Evolutionary conservation across 2,113 vertebrate species (phyloP).

Genomic region (Catharus minimus): DNA sequence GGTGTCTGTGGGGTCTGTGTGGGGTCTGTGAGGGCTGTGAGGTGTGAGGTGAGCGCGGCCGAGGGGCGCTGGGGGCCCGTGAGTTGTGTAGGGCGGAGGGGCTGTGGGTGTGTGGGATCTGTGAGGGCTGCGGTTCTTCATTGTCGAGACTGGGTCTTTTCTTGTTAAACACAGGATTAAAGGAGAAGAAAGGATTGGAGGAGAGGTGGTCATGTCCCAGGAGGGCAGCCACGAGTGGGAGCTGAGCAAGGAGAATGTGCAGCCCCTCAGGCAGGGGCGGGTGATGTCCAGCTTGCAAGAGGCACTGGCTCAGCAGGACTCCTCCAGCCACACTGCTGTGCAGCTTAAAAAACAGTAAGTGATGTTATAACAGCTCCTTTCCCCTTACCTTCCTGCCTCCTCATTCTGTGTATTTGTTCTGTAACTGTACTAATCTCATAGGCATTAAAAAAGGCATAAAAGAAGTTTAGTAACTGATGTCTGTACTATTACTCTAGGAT

Average conservation of each 20-base stretch:
- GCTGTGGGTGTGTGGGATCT: too few species aligned
- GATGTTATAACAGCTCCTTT: background rate
- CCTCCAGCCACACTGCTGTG: constrained; percentile 69
- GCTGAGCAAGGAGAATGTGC: constrained; percentile 95
- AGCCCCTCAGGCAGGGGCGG: constrained; percentile 87
- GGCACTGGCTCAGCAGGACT: constrained; percentile 85
- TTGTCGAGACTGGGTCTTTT: background rate
- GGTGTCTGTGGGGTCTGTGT: background rate
- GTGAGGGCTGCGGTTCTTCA: background rate
- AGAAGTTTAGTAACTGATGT: background rate
- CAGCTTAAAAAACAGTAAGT: constrained; percentile 88
- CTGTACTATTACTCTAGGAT: background rate
- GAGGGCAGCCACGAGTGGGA: constrained; percentile 88
- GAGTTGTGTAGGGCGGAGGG: too few species aligned
- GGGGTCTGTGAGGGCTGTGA: too few species aligned
- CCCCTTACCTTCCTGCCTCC: background rate
- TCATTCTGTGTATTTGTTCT: background rate
- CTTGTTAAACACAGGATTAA: background rate
- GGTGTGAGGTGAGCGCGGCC: too few species aligned
- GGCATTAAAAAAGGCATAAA: background rate
- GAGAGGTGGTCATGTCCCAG: constrained; percentile 72
- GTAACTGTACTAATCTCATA: background rate
- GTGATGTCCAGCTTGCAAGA: constrained; percentile 84
- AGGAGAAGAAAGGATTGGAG: background rate
- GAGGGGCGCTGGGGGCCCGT: too few species aligned